Percentiles rank a stretch among this genome's conserved stretches.
phyloP scores from a whole-genome alignment of 2,888 invertebrate genomes.

The Parelbella ahira region DNA sequence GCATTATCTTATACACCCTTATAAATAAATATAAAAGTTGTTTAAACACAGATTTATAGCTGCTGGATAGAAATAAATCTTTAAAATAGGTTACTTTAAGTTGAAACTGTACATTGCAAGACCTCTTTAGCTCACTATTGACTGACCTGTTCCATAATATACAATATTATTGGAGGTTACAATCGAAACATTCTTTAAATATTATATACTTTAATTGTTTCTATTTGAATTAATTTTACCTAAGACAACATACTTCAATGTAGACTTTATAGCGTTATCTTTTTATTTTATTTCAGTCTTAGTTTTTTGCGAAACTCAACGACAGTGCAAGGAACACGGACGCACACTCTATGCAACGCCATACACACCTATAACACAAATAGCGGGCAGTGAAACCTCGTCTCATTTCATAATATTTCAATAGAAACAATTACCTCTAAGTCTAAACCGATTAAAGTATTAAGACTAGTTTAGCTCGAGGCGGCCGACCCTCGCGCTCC shows the following conservation, averaged over 20 bases:
- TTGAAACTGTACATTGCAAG: slow-evolving; percentile 71
- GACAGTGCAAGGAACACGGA: slow-evolving; percentile 67
- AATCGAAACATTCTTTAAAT: slow-evolving; percentile 74
- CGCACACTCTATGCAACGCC: slow-evolving; percentile 45
- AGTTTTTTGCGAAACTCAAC: slow-evolving; percentile 73
- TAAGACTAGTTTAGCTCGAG: slow-evolving; percentile 50
- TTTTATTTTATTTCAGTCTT: slow-evolving; percentile 79
- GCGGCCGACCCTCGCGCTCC: slow-evolving; percentile 33
- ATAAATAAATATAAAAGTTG: slow-evolving; percentile 78
- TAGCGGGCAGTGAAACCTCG: slow-evolving; percentile 51
- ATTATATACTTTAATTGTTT: slow-evolving; percentile 74
- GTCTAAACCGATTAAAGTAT: slow-evolving; percentile 52
- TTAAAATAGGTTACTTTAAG: slow-evolving; percentile 68
- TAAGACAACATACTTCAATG: slow-evolving; percentile 76
- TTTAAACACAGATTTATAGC: slow-evolving; percentile 76
- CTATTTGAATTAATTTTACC: slow-evolving; percentile 78
- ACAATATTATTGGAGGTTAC: slow-evolving; percentile 63
- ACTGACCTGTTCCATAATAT: slow-evolving; percentile 62
- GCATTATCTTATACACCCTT: slow-evolving; percentile 64
- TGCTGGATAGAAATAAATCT: slow-evolving; percentile 72
- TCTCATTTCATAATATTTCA: slow-evolving; percentile 47
- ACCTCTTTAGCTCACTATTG: slow-evolving; percentile 61
- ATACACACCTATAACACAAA: slow-evolving; percentile 45
- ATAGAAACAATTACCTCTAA: slow-evolving; percentile 55
- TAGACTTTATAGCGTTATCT: slow-evolving; percentile 75